Base-by-base conservation (phyloP, 2,888 invertebrate species). In the Colletes collaris region DNA sequence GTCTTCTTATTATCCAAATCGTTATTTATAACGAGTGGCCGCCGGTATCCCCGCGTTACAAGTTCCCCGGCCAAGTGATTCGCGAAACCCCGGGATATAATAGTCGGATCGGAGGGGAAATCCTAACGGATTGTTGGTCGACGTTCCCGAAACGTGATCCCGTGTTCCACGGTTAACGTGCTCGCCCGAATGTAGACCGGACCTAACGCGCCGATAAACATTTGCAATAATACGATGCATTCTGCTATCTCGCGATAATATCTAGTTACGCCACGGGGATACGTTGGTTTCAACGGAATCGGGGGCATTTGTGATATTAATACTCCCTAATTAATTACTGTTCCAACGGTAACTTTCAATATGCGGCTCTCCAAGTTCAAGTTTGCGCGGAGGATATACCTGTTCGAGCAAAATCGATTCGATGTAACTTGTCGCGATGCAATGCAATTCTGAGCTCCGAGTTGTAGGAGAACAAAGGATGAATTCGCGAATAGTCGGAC, bases 321-420 rank as follows among this genome's bases (percentile, higher is more conserved):
- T 79, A 58, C 52, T 37, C 66, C 50, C 56, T 56, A 69, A 80
- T 56, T 80, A 79, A 80, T 80, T 74, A 68, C 46, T 52, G 37
- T 40, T 27, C 70, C 19, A 50, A 62, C 55, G 50, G 64, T 53
- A 74, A 80, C 79, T 79, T 79, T 79, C 68, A 53, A 79, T 69
- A 60, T 56, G 74, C 40, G 8, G 27, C 60, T 27, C 60, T 27
- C 50, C 19, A 67, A 50, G 67, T 58, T 67, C 35, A 67, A 79
- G 79, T 78, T 79, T 67, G 46, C 78, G n/a, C 49, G n/a, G 13
- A 44, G 63, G 50, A 78, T 78, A 55, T 64, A 68, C 16, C 53
- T 16, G 49, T 64, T 59, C 56, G 58, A 59, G 63, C 27, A 56
- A 59, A 78, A 79, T 68, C 67, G 35, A 78, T 78, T 55, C 56